These are phyloP conservation scores for Cervus canadensis DNA, from an alignment of 2,113 vertebrate species.

Conservation along the genomic window DNA sequence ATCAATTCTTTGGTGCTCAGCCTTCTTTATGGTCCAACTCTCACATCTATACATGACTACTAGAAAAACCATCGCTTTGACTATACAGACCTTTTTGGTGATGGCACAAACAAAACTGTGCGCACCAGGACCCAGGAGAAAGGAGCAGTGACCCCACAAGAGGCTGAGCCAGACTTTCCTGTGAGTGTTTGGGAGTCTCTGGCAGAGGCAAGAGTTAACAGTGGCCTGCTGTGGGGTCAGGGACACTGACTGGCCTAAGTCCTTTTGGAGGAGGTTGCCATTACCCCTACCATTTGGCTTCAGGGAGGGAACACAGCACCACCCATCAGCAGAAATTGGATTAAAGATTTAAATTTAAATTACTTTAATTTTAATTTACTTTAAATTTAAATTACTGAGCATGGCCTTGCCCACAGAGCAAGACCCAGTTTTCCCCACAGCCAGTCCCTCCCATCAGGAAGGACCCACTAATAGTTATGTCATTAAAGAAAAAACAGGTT, in stretches of 20 bases:
- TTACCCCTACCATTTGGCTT: background rate
- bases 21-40: background rate
- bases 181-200: background rate
- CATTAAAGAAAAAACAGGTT: background rate
- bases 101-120: background rate
- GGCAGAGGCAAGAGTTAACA: background rate
- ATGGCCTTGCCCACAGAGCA: background rate
- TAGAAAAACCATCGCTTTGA: background rate
- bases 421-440: background rate
- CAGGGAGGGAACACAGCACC: background rate
- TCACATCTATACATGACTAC: background rate
- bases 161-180: background rate
- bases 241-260: background rate
- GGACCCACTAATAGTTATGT: background rate
- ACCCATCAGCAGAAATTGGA: background rate
- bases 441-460: background rate
- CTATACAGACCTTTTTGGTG: background rate
- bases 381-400: background rate
- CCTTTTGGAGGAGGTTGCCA: background rate
- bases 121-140: background rate
- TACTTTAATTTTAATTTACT: background rate
- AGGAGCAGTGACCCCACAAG: background rate
- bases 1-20: background rate
- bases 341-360: background rate
- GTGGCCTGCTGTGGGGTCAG: background rate